Percentiles rank a stretch among this genome's conserved stretches.
These are phyloP conservation scores for Seira sanloemensis DNA, from an alignment of 2,888 invertebrate species.

Conservation along the genomic window DNA sequence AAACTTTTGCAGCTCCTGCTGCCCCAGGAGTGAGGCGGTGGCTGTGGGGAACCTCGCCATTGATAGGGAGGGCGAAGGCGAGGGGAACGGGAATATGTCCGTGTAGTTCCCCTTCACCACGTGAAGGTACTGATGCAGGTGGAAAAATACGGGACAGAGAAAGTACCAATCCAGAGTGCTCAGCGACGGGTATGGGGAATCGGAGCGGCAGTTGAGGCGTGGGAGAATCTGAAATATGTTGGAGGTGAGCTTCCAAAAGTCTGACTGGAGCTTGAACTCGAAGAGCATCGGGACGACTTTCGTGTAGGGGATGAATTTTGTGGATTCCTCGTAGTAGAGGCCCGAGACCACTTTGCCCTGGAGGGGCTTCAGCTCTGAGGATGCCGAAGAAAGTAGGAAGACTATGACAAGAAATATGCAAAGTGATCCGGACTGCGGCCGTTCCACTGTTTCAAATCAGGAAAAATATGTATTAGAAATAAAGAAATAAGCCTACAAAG, in stretches of 20 bases:
- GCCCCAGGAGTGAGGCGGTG: neutral
- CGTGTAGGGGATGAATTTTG: slow-evolving; percentile 47
- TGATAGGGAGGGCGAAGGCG: neutral
- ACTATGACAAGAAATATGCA: too few relatives aligned
- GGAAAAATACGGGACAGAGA: slow-evolving; percentile 66
- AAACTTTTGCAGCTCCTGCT: slow-evolving; percentile 54
- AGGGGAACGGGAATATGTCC: slow-evolving; percentile 50
- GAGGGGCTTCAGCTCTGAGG: slow-evolving; percentile 47
- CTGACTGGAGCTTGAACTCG: slow-evolving; percentile 61
- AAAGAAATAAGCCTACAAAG: too few relatives aligned
- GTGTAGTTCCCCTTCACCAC: slow-evolving; percentile 57
- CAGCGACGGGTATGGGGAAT: slow-evolving; percentile 34
- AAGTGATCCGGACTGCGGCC: too few relatives aligned
- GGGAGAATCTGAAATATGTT: slow-evolving; percentile 49
- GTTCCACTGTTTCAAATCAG: too few relatives aligned
- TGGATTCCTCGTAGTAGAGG: slow-evolving; percentile 60
- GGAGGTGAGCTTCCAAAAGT: slow-evolving; percentile 26
- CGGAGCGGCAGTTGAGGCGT: slow-evolving; percentile 50
- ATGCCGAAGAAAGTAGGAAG: slow-evolving; percentile 6
- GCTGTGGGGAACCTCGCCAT: neutral
- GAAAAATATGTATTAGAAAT: too few relatives aligned
- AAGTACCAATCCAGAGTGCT: slow-evolving; percentile 61
- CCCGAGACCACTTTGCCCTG: slow-evolving; percentile 60
- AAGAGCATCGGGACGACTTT: slow-evolving; percentile 63
- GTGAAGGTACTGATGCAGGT: slow-evolving; percentile 58